These are phyloP conservation scores for Nothocercus julius DNA, from an alignment of 2,113 vertebrate genomes.

Conservation along the genomic window DNA sequence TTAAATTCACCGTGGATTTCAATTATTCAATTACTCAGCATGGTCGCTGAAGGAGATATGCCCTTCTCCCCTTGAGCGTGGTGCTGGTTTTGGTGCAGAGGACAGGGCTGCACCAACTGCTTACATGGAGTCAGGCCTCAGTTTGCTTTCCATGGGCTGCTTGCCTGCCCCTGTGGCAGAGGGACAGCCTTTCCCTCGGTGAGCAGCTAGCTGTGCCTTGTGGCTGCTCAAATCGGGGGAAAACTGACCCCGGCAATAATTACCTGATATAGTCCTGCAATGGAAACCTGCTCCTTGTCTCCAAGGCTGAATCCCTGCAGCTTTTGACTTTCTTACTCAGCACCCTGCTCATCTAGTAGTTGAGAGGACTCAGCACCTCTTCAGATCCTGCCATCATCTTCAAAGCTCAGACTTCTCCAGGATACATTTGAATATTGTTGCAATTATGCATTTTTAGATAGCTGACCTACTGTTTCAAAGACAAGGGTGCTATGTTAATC, in stretches of 20 bases:
- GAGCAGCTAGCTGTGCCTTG: not conserved
- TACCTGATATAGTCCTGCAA: not conserved
- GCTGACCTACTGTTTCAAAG: not conserved
- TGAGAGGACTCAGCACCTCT: not conserved
- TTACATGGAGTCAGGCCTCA: not conserved
- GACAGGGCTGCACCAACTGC: accelerated
- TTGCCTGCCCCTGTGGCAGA: accelerated
- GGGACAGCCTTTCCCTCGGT: accelerated
- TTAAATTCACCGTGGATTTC: not conserved
- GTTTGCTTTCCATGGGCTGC: not conserved
- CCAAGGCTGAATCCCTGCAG: not conserved
- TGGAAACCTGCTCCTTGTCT: not conserved
- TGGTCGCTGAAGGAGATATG: not conserved
- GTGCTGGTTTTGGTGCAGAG: not conserved
- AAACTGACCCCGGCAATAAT: not conserved
- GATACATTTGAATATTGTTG: not conserved
- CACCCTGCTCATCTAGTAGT: not conserved
- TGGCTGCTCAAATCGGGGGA: not conserved
- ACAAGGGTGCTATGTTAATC: not conserved
- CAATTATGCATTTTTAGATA: not conserved
- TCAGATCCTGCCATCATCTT: not conserved
- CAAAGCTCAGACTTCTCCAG: not conserved
- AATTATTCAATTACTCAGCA: not conserved
- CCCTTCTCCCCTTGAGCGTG: not conserved
- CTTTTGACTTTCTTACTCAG: not conserved